Percentiles rank a stretch among this genome's conserved stretches.
Evolutionary conservation across 2,888 invertebrate genomes (phyloP).

Genomic region (Cecidostiba fungosa): DNA sequence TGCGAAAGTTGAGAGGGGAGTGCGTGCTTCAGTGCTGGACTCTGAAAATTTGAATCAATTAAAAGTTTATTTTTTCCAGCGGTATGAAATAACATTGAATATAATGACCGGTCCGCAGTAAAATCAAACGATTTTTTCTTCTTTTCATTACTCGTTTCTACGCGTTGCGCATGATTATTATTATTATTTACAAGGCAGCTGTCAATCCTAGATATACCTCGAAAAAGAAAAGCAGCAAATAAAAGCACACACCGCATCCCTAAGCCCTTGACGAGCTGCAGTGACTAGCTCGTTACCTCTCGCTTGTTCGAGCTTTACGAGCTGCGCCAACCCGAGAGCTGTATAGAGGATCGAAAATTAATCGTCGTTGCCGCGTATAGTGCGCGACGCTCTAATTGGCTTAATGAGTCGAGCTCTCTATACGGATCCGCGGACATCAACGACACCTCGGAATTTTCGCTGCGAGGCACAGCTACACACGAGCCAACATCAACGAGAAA

Average conservation of each 20-base stretch:
- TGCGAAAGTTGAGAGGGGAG: neutral
- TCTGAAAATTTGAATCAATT: constrained; percentile 2
- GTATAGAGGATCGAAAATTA: constrained; percentile 64
- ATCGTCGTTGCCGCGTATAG: constrained; percentile 62
- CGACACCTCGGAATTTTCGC: constrained; percentile 15
- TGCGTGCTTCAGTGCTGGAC: neutral
- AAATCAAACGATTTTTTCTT: neutral
- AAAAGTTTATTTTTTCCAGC: neutral
- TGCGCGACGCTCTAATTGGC: constrained; percentile 65
- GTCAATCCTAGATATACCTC: neutral
- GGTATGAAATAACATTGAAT: neutral
- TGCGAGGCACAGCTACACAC: neutral
- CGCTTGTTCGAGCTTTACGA: constrained; percentile 23
- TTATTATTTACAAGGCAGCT: neutral
- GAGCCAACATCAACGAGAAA: neutral
- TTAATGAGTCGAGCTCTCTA: constrained; percentile 63
- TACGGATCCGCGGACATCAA: neutral
- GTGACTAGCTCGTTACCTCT: neutral
- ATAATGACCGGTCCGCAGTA: neutral
- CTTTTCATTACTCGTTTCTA: neutral
- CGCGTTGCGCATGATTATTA: no score
- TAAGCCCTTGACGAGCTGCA: neutral
- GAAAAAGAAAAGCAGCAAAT: neutral
- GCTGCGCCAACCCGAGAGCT: neutral
- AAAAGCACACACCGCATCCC: neutral